Evolutionary conservation across 2,888 invertebrate genomes (phyloP), one percentile per base, ranked within the genome.

Genomic region (Neoascia interrupta): DNA sequence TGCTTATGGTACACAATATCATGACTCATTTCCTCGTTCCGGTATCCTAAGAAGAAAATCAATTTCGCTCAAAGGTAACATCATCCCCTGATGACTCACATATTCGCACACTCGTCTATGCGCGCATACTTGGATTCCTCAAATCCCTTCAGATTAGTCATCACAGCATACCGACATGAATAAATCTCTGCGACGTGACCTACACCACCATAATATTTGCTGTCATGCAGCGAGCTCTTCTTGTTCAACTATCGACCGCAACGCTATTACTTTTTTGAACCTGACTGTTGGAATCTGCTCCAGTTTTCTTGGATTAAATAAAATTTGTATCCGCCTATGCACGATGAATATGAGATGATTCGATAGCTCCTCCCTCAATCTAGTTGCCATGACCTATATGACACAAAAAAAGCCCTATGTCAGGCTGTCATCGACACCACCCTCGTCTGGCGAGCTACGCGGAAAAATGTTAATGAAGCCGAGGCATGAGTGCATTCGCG

Each of bases 171-270:
- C n/a, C n/a, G n/a, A n/a, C n/a, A n/a, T n/a, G 8, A 66, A 79
- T 73, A 73, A 58, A 72, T 68, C 61, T 31, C 66, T n/a, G n/a
- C 73, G 66, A 73, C 66, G 66, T 56, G 79, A 79, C 79, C 79
- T 79, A 79, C 45, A 60, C 72, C 61, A 66, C 53, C 18, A n/a
- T 15, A 4, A n/a, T 26, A 13, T 5, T 5, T n/a, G 10, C 13
- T 37, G 16, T 28, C 43, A 13, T 28, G 28, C 10, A n/a, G n/a
- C n/a, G n/a, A n/a, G n/a, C n/a, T n/a, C n/a, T n/a, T n/a, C n/a
- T n/a, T n/a, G n/a, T 61, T 45, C 41, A 49, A 49, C 31, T 21
- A 73, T 79, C 70, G 64, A 79, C 73, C 66, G 41, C 31, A 2
- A 6, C 3, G 26, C 5, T 49, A 19, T 5, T 26, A 34, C 19